Evolutionary conservation across 2,797 vertebrate genomes (phyloP), one percentile per base, ranked within the genome.

Genomic region (Dipus sagitta): DNA sequence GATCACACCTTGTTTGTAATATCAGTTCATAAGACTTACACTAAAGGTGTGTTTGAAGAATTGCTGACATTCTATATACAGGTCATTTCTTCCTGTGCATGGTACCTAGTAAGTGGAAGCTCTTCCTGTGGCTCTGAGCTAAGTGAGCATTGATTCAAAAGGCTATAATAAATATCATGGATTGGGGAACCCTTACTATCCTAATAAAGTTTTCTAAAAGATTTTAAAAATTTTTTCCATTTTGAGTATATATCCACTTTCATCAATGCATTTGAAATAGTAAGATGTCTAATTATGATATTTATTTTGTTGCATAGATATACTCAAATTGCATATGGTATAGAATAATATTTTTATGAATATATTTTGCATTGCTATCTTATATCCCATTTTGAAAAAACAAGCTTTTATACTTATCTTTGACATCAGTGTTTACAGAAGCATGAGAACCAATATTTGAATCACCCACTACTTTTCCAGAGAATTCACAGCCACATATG

Each of bases 401-500:
- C 38, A 83, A 72, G 30, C 3, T 84, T 75, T 94, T 38, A 77
- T 52, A 80, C 32, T 24, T 54, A 77, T 64, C 38, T 80, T 32
- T 94, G 58, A 84, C n/a, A 60, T 92, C 62, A 91, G 23, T 86
- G 64, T 94, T 89, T 93, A 76, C 87, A 14, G 67, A 90, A 92
- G 20, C 30, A 77, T 11, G 18, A 70, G 32, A 64, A 11, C 14
- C 64, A 54, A 74, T 74, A 83, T 97, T 84, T 54, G 28, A 86
- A 67, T 72, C n/a, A 30, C 60, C 71, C 76, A 67, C 54, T 14
- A 79, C 21, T 91, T 93, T 91, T 86, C 58, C 86, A 28, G 38
- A 88, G 38, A 30, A 77, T 93, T 92, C 18, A 28, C 64, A 23
- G 60, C 34, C 81, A 65, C 92, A 47, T 81, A 89, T 93, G n/a